Base-by-base conservation (phyloP, 1,140 invertebrate genomes). In the Dinoponera quadriceps region DNA sequence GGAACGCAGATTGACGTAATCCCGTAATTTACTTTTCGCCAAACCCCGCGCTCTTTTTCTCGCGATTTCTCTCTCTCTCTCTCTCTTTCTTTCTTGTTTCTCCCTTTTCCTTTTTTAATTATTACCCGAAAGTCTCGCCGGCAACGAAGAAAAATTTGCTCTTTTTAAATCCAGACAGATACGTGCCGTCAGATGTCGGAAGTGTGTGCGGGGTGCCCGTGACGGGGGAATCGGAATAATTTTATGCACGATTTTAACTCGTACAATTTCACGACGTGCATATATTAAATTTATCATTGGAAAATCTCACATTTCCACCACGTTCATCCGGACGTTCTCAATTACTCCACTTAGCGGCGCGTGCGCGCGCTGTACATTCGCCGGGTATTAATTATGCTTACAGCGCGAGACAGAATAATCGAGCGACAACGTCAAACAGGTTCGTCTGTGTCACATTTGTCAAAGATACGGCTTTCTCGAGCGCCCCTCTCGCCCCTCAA, bases 391-490 rank as follows among this genome's bases (percentile, higher is more conserved):
- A 78, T 78, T 69, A 69, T 38, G 22, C 25, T 20, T 49, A 27
- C 51, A 63, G 38, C 25, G 20, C 44, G 60, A 68, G 48, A 44
- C n/a, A 20, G 29, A 77, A 77, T 77, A 68, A 69, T 68, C 33
- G 33, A 16, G 55, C 14, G 18, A 18, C 20, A 25, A 20, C 51
- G 22, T 69, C 74, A 44, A 48, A 57, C 57, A 49, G 14, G 9
- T 33, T 2, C 33, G 16, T 38, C 7, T 11, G 20, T 68, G 29
- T 78, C 18, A 44, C 27, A 63, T 49, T 18, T 77, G 51, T 77
- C 44, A 11, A 75, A 68, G 20, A 78, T 78, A 11, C 38, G 22
- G 29, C 29, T 9, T 33, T 73, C 48, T 77, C 74, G 74, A 77
- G 49, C 27, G 29, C 33, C 4, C n/a, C 20, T 55, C 29, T 25